Conservation (phyloP, 2,888 invertebrate genomes). For the Phaedon cochleariae region DNA sequence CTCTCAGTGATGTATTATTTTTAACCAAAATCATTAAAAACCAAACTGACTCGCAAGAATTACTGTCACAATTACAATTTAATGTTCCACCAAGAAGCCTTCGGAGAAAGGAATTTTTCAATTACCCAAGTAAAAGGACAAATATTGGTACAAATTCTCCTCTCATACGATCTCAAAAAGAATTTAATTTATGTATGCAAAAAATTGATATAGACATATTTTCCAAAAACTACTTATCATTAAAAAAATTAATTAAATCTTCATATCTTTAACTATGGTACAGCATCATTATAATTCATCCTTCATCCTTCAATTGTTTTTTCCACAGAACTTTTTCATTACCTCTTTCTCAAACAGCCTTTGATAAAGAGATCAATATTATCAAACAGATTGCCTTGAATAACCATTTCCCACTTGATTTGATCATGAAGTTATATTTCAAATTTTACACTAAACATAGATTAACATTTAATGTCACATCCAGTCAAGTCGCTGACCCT, state of each 20-base stretch:
- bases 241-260: not conserved
- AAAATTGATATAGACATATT: constrained; percentile 1
- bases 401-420: too few relatives aligned
- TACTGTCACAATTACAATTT: constrained; percentile 2
- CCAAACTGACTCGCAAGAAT: not conserved
- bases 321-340: too few relatives aligned
- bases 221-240: not conserved
- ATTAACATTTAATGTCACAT: too few relatives aligned
- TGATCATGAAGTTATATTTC: too few relatives aligned
- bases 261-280: not conserved
- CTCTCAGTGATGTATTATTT: constrained; percentile 6
- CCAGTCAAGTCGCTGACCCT: too few relatives aligned
- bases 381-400: too few relatives aligned
- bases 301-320: too few relatives aligned
- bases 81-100: constrained; percentile 1
- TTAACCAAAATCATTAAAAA: not conserved
- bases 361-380: too few relatives aligned
- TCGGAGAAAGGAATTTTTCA: constrained; percentile 1
- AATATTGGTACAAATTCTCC: not conserved
- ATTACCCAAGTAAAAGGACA: not conserved
- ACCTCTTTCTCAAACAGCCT: too few relatives aligned
- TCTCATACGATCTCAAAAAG: constrained; percentile 1
- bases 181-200: constrained; percentile 4
- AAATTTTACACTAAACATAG: too few relatives aligned
- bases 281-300: not conserved